Evolutionary conservation across 2,113 vertebrate species (phyloP).

Genomic region (Pelvicachromis taeniatus): DNA sequence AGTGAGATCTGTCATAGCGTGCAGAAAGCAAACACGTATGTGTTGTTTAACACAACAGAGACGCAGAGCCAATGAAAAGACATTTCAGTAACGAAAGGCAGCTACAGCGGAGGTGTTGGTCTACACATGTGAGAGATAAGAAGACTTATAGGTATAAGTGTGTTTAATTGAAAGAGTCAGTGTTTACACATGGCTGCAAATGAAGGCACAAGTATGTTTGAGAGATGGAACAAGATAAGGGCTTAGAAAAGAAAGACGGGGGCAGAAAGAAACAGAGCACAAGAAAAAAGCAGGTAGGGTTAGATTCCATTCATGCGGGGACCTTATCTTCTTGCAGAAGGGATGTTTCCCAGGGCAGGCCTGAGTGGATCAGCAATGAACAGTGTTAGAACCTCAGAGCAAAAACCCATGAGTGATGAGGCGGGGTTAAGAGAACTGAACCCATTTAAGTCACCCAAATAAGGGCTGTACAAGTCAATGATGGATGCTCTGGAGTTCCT

Average conservation of each 20-base stretch:
- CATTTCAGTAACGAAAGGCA: slow-evolving; percentile 44
- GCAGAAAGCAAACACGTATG: slow-evolving; percentile 54
- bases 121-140: slow-evolving; percentile 55
- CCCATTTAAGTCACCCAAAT: slow-evolving; percentile 82
- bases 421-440: slow-evolving; percentile 81
- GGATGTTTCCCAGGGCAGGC: slow-evolving; percentile 62
- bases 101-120: slow-evolving; percentile 39
- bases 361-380: slow-evolving; percentile 53
- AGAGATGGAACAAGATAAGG: slow-evolving; percentile 36
- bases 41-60: slow-evolving; percentile 70
- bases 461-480: slow-evolving; percentile 65
- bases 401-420: slow-evolving; percentile 73
- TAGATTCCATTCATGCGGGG: slow-evolving; percentile 16
- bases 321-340: slow-evolving; percentile 38
- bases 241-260: slow-evolving; percentile 5
- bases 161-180: slow-evolving; percentile 36
- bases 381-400: slow-evolving; percentile 53
- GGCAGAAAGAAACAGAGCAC: neutral
- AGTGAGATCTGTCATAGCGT: slow-evolving; percentile 28
- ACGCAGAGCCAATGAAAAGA: slow-evolving; percentile 63
- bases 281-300: slow-evolving; percentile 16
- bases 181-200: slow-evolving; percentile 45
- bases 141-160: slow-evolving; percentile 32
- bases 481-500: slow-evolving; percentile 66
- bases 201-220: slow-evolving; percentile 37